These are phyloP conservation scores for Drosophila suzukii DNA, from an alignment of 1,140 invertebrate genomes.

Conservation along the genomic window DNA sequence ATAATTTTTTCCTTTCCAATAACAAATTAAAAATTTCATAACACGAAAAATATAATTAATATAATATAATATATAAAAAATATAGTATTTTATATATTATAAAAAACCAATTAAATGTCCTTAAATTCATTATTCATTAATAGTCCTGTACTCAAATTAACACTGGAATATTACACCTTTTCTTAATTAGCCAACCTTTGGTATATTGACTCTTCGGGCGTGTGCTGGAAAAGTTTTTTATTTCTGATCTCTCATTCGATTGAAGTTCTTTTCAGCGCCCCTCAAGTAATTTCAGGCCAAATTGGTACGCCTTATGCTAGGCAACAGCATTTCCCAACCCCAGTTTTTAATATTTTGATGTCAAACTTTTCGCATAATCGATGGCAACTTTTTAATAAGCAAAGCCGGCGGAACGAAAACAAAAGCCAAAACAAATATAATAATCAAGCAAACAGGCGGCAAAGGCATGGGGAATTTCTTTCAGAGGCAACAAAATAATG, in stretches of 20 bases:
- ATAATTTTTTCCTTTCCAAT: too few species aligned
- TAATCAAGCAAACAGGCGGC: conserved; percentile 53
- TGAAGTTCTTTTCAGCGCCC: not conserved
- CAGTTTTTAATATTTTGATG: conserved; percentile 27
- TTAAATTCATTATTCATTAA: not conserved
- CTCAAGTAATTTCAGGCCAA: conserved; percentile 1
- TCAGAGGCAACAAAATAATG: conserved; percentile 26
- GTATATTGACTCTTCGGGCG: conserved; percentile 16
- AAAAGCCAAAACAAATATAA: conserved; percentile 60
- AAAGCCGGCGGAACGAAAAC: conserved; percentile 41
- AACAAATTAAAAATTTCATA: too few species aligned
- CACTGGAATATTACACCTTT: not conserved
- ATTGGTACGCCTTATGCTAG: conserved; percentile 14
- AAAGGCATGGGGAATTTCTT: conserved; percentile 36
- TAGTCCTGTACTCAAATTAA: not conserved
- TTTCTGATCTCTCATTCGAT: conserved; percentile 1
- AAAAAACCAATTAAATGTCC: too few species aligned
- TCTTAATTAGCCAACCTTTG: conserved; percentile 5
- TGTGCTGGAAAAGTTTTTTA: conserved; percentile 8
- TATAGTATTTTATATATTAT: too few species aligned
- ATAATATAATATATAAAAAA: too few species aligned
- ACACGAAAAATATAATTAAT: too few species aligned
- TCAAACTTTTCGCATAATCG: conserved; percentile 61
- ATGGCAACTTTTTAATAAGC: conserved; percentile 75
- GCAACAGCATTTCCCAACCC: conserved; percentile 17